Evolutionary conservation across 1,140 invertebrate species (phyloP), one percentile per base, ranked within the genome.

Genomic region (Habropoda laboriosa): DNA sequence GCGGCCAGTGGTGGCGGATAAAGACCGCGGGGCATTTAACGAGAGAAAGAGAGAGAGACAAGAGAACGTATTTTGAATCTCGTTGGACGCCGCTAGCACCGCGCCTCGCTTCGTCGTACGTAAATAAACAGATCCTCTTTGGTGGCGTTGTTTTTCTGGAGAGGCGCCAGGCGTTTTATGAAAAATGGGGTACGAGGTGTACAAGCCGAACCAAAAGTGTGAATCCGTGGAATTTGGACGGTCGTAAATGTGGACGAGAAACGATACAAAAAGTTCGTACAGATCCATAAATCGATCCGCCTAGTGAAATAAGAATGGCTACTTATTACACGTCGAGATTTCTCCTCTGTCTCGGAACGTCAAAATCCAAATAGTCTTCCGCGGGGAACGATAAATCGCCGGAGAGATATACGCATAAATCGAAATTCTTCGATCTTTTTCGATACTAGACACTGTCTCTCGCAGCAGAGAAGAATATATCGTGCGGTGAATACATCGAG

Each of bases 41-140:
- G 24, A 42, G 2, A 2, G 8, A 13, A n/a, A 27, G 18, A 66
- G 47, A 1, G 24, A 42, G 2, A 2, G 8, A 13, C 38, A 27
- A 27, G 24, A 42, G 10, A 64, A 64, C 42, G 27, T 47, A 21
- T 66, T 12, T 47, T 3, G 27, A 47, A 47, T 66, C n/a, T 30
- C 18, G 32, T 58, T 58, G n/a, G n/a, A n/a, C n/a, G n/a, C n/a
- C n/a, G n/a, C 49, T 45, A 6, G 3, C 12, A 16, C 24, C 12
- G 18, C 63, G 40, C 3, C n/a, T n/a, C 18, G 63, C 5, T 24
- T 27, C 40, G 4, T 42, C 40, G 18, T 21, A 45, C 40, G 27
- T 66, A 66, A 66, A 66, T 66, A 66, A 66, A 66, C 40, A 13
- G 42, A 66, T 32, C 21, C 63, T 30, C 42, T 45, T 45, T 32